Base-by-base conservation (phyloP, 1,140 invertebrate genomes). In the Cotesia glomerata region DNA sequence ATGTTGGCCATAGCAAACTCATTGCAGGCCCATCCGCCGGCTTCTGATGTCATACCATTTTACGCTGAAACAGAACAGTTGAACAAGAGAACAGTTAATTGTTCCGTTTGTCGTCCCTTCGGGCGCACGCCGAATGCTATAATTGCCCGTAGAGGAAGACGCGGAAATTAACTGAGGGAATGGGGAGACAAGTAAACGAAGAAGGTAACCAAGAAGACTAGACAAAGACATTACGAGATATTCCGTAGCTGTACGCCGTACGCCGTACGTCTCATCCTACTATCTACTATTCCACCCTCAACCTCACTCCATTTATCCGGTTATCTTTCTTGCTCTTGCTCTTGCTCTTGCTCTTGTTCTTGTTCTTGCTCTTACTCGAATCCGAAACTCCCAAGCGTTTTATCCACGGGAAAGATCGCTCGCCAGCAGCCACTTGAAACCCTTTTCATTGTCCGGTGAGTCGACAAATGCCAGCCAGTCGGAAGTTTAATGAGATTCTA, bases 21-120 rank as follows among this genome's bases (percentile, higher is more conserved):
- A 86, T 85, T 79, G 83, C 84, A 86, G 74, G 73, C 51, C 56
- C 16, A 58, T 36, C 79, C 71, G 69, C 13, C 62, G 16, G n/a
- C 18, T 26, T 56, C 80, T 80, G 62, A 62, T 77, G 72, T 77
- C 83, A 81, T 84, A 74, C 75, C 80, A 82, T 84, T 82, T 81
- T 79, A 78, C 58, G 64, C 78, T 80, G 74, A 52, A 83, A 82
- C 72, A 71, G 52, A 70, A 45, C 7, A 49, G 32, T 72, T 56
- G 8, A 39, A 4, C 11, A 51, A 35, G 5, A 49, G 7, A 69
- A 56, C 45, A 36, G 51, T 70, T 62, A 62, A 49, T 70, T 59
- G 39, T 49, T 65, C 63, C 63, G 63, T 65, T 65, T 16, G 63
- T 65, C 36, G 63, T 63, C 61, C 34, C 16, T 49, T 49, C 26